phyloP scores from a whole-genome alignment of 2,888 invertebrate genomes.

The Pasiphila rectangulata region DNA sequence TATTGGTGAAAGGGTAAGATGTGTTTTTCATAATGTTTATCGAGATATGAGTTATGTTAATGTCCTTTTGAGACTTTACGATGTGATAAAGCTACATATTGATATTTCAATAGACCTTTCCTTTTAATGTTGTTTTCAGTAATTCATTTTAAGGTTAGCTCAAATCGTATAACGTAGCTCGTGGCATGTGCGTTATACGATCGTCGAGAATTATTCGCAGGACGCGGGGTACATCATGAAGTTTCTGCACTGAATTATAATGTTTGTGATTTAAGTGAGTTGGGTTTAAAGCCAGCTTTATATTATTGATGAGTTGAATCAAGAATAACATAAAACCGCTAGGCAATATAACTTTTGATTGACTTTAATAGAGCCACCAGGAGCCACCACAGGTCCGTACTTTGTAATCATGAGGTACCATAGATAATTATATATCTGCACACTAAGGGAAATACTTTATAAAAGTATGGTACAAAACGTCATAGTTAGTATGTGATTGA shows the following conservation, averaged over 20 bases:
- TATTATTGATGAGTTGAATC: background rate
- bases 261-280: background rate
- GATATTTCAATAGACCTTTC: constrained; percentile 21
- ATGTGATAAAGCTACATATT: constrained; percentile 26
- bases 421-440: too few species aligned
- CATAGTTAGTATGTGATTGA: too few species aligned
- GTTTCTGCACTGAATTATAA: background rate
- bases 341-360: too few species aligned
- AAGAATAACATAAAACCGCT: background rate
- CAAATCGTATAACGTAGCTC: too few species aligned
- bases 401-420: too few species aligned
- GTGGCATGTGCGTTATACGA: constrained; percentile 7
- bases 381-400: too few species aligned
- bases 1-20: constrained; percentile 31
- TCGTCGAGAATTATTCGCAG: constrained; percentile 1
- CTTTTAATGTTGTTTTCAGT: constrained; percentile 16
- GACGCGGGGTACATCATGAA: background rate
- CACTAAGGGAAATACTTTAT: too few species aligned
- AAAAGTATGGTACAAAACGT: too few species aligned
- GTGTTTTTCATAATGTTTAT: constrained; percentile 27
- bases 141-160: constrained; percentile 15
- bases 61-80: constrained; percentile 22
- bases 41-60: constrained; percentile 22
- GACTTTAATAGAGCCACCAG: too few species aligned
- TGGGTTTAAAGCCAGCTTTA: background rate